Percentiles rank a stretch among this genome's conserved stretches.
phyloP scores from a whole-genome alignment of 1,140 invertebrate genomes.

The Drosophila littoralis region DNA sequence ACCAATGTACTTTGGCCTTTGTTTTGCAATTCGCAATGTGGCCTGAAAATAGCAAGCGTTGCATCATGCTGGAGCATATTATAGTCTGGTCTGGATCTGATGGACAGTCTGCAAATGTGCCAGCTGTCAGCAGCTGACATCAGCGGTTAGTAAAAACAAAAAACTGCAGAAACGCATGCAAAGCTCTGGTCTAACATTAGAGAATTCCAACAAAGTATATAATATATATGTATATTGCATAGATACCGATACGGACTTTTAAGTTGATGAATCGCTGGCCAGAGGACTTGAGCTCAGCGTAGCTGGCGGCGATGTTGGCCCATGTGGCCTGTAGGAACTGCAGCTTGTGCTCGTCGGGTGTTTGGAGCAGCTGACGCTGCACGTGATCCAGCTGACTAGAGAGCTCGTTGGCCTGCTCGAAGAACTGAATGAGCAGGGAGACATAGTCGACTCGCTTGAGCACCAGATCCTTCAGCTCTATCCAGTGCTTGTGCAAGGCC shows the following conservation, averaged over 20 bases:
- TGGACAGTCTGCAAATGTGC: constrained; percentile 59
- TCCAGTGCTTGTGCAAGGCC: constrained; percentile 87
- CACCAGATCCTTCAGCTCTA: constrained; percentile 87
- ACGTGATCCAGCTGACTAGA: constrained; percentile 88
- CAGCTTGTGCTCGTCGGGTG: constrained; percentile 85
- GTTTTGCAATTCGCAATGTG: constrained; percentile 20
- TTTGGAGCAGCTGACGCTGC: constrained; percentile 86
- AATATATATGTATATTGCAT: constrained; percentile 13
- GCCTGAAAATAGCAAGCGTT: constrained; percentile 40
- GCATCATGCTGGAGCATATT: constrained; percentile 39
- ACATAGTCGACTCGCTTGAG: constrained; percentile 88
- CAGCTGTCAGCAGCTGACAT: constrained; percentile 71
- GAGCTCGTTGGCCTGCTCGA: constrained; percentile 88
- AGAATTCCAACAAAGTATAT: constrained; percentile 62
- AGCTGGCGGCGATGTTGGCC: constrained; percentile 87
- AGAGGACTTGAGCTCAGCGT: constrained; percentile 86
- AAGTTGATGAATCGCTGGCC: constrained; percentile 89
- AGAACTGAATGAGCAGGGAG: constrained; percentile 90
- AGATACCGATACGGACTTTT: constrained; percentile 71
- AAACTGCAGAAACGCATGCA: constrained; percentile 41
- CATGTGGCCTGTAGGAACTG: constrained; percentile 87
- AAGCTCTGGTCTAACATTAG: constrained; percentile 52
- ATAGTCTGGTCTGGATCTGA: constrained; percentile 22
- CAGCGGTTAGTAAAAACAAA: constrained; percentile 56
- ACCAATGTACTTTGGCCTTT: constrained; percentile 4